These are phyloP conservation scores for Gallirallus australis DNA, from an alignment of 2,797 vertebrate genomes.

Conservation along the genomic window DNA sequence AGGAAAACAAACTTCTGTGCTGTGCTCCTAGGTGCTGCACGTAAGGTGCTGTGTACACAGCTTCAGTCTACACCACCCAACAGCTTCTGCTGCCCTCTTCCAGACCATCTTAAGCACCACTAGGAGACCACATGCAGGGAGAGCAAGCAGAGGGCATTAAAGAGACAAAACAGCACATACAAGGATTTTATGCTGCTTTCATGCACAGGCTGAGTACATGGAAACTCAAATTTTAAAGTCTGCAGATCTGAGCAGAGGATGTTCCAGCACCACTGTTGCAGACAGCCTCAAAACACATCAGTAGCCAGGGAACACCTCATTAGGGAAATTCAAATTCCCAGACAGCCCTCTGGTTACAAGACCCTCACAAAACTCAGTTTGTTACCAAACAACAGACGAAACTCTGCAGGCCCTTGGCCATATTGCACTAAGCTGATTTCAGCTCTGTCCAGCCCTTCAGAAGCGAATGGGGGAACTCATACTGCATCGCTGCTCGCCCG, in stretches of 20 bases:
- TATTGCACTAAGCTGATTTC: not conserved
- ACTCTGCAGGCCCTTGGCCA: not conserved
- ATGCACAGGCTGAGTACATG: not conserved
- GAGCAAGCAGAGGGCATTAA: not conserved
- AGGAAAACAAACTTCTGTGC: not conserved
- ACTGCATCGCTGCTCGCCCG: not conserved
- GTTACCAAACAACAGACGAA: not conserved
- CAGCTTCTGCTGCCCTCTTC: not conserved
- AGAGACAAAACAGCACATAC: not conserved
- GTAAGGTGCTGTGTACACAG: not conserved
- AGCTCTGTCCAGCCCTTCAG: not conserved
- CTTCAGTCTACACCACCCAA: not conserved
- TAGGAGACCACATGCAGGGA: not conserved
- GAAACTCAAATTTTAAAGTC: not conserved
- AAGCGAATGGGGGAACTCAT: not conserved
- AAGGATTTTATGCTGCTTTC: not conserved
- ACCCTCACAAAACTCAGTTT: not conserved
- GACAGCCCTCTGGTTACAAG: not conserved
- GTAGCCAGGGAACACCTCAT: not conserved
- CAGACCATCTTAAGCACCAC: not conserved
- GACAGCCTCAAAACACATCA: not conserved
- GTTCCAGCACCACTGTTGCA: not conserved
- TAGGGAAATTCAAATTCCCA: not conserved
- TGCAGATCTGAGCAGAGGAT: rapidly evolving
- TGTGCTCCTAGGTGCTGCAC: not conserved